Evolutionary conservation across 1,140 invertebrate genomes (phyloP), one percentile per base, ranked within the genome.

Genomic region (Temnothorax curvispinosus): DNA sequence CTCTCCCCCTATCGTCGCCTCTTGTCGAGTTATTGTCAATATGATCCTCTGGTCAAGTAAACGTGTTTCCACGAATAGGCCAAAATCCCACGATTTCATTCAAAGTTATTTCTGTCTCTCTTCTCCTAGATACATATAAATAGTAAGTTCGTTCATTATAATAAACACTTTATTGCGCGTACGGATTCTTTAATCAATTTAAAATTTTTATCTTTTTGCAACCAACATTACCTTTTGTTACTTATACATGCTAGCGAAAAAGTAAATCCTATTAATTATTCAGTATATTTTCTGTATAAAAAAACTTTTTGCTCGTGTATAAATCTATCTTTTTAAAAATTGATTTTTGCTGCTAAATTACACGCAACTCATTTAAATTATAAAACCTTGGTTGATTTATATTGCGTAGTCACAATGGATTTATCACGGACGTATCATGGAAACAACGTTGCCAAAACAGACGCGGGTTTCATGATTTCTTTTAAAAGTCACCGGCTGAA

Each of bases 401-500:
- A 4, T 60, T 69, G n/a, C 7, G 44, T 21, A 13, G 27, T 21
- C 27, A 38, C 3, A 41, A 67, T 21, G 32, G 32, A 75, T 60
- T 60, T 38, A 60, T 27, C 27, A 27, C 1, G 27, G 27, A 13
- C 75, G 5, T 32, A 62, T 38, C 27, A 27, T 27, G 38, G 52
- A 58, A 60, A 80, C 56, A 67, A 86, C 65, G 27, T 18, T 52
- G 21, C 5, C 47, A 38, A 13, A 15, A 62, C 13, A 54, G 32
- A 81, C 44, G 27, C 35, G 44, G 38, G 15, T 44, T 38, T 5
- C 41, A 13, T 50, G 44, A 54, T 80, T 80, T 60, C 84, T 69
- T 44, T 65, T 74, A 71, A 71, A 67, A 81, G 76, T 81, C 41
- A 41, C 65, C 21, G 35, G 64, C 35, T 62, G 69, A 84, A 86